Conservation (phyloP, 2,797 vertebrate genomes). For the Eremophila alpestris region DNA sequence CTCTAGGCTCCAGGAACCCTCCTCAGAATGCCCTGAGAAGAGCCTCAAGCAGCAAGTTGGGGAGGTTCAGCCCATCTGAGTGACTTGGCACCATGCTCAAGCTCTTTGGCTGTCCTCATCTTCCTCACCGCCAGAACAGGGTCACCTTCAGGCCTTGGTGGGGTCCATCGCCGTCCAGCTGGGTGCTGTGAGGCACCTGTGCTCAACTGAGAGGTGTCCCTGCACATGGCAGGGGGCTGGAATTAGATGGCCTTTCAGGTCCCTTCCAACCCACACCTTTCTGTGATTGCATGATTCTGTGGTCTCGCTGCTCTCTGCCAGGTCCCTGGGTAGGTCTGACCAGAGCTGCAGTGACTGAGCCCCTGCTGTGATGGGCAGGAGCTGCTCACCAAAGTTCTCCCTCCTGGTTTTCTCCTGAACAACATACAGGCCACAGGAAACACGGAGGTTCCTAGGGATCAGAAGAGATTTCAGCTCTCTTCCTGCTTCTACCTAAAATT, state of each 20-base stretch:
- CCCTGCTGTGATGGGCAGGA: accelerated
- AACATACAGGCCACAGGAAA: neutral
- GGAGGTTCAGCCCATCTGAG: neutral
- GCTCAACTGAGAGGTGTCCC: neutral
- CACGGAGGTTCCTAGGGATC: neutral
- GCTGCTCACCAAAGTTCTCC: neutral
- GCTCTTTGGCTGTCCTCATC: neutral
- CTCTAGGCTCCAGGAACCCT: neutral
- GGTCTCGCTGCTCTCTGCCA: neutral
- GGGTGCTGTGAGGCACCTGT: neutral
- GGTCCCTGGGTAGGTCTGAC: neutral
- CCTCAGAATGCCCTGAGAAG: neutral
- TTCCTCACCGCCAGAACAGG: accelerated
- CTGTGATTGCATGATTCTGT: neutral
- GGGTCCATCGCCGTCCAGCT: accelerated
- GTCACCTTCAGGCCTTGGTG: neutral
- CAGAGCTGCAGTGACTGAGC: neutral
- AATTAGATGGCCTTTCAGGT: neutral
- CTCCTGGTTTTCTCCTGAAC: neutral
- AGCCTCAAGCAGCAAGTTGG: neutral
- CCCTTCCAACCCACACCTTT: neutral
- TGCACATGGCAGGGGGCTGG: neutral
- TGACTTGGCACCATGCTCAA: accelerated
- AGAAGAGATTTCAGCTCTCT: neutral
- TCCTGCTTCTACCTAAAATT: neutral